Conservation (phyloP, 92 coral and sea anemone genomes). For the Parazoanthus atlanticus region DNA sequence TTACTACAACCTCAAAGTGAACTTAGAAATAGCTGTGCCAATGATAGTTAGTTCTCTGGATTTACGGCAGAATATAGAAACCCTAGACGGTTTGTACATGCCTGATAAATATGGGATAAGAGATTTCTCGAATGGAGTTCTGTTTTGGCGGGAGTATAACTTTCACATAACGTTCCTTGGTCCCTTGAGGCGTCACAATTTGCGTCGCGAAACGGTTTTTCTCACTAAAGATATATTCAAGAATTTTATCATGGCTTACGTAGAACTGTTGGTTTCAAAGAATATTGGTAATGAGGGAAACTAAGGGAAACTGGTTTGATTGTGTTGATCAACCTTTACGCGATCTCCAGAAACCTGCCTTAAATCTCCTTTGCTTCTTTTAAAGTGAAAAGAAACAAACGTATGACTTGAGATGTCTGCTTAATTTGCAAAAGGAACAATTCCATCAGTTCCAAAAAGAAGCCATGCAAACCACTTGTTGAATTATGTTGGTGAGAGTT, state of each 20-base stretch:
- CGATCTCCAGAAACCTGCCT: no score
- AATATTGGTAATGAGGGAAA: not conserved
- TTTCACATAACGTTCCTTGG: constrained; percentile 14
- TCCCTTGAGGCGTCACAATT: constrained; percentile 8
- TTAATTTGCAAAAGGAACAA: no score
- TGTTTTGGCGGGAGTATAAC: constrained; percentile 24
- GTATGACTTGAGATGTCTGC: no score
- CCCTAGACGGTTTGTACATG: constrained; percentile 21
- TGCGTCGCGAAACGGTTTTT: constrained; percentile 8
- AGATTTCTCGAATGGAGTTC: constrained; percentile 16
- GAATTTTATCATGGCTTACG: constrained; percentile 21
- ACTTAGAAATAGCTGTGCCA: constrained; percentile 11
- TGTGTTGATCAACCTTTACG: not conserved
- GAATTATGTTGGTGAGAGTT: no score
- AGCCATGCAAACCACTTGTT: no score
- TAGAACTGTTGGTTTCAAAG: constrained; percentile 1
- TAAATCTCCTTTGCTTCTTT: no score
- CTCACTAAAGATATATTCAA: constrained; percentile 14
- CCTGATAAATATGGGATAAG: constrained; percentile 5
- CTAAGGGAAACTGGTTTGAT: not conserved
- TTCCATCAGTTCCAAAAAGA: no score
- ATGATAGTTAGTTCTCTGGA: not conserved
- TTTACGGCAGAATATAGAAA: constrained; percentile 11
- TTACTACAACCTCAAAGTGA: constrained; percentile 2
- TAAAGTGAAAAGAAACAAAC: no score